Evolutionary conservation across 2,888 invertebrate species (phyloP).

Genomic region (Odontomyia ornata): DNA sequence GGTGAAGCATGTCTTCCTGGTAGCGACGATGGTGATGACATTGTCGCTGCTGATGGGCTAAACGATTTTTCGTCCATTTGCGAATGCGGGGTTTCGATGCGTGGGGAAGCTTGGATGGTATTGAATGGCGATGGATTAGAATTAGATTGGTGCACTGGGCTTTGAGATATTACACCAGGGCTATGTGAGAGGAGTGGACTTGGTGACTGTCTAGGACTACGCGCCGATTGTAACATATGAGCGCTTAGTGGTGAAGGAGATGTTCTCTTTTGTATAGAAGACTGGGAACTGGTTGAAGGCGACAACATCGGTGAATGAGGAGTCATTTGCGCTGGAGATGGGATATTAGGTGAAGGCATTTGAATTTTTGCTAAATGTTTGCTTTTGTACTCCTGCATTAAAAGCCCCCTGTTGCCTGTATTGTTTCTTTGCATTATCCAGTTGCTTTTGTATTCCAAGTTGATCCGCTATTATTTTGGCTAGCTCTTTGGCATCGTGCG

Average conservation of each 20-base stretch:
- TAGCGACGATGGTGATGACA: too few species aligned
- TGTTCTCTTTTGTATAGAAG: conserved; percentile 54
- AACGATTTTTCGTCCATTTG: conserved; percentile 70
- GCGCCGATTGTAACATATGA: too few species aligned
- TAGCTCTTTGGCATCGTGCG: too few species aligned
- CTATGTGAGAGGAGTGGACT: conserved; percentile 67
- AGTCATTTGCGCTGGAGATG: too few species aligned
- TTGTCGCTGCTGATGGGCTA: conserved; percentile 62
- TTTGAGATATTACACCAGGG: conserved; percentile 65
- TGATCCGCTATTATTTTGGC: conserved; percentile 81
- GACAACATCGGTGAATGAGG: too few species aligned
- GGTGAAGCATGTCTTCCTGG: too few species aligned
- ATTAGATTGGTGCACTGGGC: conserved; percentile 64
- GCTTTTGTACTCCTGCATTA: too few species aligned
- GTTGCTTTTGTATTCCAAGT: conserved; percentile 78
- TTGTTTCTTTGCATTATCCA: conserved; percentile 87
- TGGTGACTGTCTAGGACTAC: conserved; percentile 67
- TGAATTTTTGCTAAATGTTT: too few species aligned
- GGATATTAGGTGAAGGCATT: too few species aligned
- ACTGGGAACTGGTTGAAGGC: too few species aligned
- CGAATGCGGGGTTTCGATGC: conserved; percentile 69
- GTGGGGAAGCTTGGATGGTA: conserved; percentile 66
- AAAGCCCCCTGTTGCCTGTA: conserved; percentile 80
- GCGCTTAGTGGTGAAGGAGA: too few species aligned
- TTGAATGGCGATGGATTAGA: conserved; percentile 68